Evolutionary conservation across 2,113 vertebrate species (phyloP).

Genomic region (Sterna hirundo): DNA sequence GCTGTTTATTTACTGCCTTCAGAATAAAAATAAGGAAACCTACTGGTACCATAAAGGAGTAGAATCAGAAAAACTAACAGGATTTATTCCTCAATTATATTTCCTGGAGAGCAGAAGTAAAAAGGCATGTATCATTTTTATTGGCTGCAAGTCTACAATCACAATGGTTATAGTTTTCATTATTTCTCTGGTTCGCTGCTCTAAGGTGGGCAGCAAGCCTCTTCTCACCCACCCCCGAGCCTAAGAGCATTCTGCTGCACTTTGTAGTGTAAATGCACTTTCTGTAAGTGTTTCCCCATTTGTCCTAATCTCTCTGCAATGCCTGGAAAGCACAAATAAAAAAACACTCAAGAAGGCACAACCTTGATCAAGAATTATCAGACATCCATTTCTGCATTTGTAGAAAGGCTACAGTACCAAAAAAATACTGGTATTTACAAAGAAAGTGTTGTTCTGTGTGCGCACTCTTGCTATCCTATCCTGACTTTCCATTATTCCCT

Average conservation of each 20-base stretch:
- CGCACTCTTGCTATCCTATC: not conserved
- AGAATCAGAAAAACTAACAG: conserved; percentile 5
- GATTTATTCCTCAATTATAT: conserved; percentile 50
- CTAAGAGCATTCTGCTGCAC: not conserved
- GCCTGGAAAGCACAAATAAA: not conserved
- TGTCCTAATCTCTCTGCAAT: not conserved
- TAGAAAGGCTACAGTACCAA: not conserved
- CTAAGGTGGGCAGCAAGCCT: not conserved
- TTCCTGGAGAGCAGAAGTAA: conserved; percentile 36
- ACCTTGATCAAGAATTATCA: not conserved
- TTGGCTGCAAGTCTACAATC: not conserved
- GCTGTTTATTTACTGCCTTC: conserved; percentile 52
- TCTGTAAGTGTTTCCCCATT: not conserved
- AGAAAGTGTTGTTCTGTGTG: not conserved
- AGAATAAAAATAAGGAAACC: conserved; percentile 31
- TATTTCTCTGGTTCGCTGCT: not conserved
- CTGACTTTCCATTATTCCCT: not conserved
- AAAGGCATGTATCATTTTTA: conserved; percentile 21
- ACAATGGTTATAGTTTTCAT: not conserved
- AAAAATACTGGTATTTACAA: not conserved
- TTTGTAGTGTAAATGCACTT: not conserved
- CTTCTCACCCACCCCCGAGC: not conserved
- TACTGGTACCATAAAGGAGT: not conserved
- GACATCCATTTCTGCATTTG: not conserved
- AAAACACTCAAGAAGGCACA: not conserved